phyloP scores from a whole-genome alignment of 2,113 vertebrate genomes.

The Periophthalmodon schlosseri region DNA sequence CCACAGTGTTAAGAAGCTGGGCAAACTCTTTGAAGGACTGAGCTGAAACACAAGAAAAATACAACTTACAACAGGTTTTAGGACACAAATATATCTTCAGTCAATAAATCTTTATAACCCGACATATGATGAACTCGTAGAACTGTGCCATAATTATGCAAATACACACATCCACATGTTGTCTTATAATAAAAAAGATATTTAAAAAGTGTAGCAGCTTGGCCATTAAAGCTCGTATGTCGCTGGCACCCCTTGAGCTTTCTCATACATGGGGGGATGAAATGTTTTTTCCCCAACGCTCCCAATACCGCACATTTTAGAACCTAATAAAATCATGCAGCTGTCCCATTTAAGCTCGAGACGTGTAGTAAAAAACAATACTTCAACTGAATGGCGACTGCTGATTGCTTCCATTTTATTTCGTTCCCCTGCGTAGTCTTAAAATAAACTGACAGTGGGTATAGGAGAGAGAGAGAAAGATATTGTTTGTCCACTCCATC shows the following conservation, averaged over 20 bases:
- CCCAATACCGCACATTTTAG: constrained; percentile 54
- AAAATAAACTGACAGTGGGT: constrained; percentile 36
- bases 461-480: constrained; percentile 35
- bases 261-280: constrained; percentile 38
- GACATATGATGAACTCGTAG: background rate
- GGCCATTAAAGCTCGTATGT: constrained; percentile 62
- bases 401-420: constrained; percentile 58
- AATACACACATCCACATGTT: constrained; percentile 12
- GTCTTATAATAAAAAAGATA: constrained; percentile 23
- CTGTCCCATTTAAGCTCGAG: constrained; percentile 62
- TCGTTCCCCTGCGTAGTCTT: constrained; percentile 34
- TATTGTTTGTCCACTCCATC: constrained; percentile 40
- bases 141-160: constrained; percentile 12
- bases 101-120: constrained; percentile 9
- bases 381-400: constrained; percentile 51
- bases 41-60: constrained; percentile 76
- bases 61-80: constrained; percentile 26
- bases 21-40: constrained; percentile 97
- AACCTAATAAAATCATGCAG: constrained; percentile 66
- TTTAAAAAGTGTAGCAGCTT: constrained; percentile 11
- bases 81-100: constrained; percentile 1
- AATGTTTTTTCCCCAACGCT: constrained; percentile 60
- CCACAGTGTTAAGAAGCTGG: constrained; percentile 90
- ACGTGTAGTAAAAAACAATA: constrained; percentile 55
- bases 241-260: constrained; percentile 32